These are phyloP conservation scores for Acrossocheilus wenchowensis DNA, from an alignment of 2,797 vertebrate species.

Conservation along the genomic window DNA sequence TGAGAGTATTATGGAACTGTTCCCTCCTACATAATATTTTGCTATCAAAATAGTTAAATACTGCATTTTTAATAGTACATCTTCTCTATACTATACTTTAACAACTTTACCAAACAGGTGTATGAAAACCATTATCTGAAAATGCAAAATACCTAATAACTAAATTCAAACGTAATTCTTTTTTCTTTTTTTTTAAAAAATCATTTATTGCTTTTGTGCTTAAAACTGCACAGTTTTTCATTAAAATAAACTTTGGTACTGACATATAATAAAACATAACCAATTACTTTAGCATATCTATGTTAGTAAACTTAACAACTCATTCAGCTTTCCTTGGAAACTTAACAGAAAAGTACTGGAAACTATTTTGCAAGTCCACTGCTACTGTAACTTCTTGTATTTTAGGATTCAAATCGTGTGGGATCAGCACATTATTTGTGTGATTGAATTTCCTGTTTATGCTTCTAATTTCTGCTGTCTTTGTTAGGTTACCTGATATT, in stretches of 20 bases:
- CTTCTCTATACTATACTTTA: not conserved
- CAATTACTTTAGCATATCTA: not conserved
- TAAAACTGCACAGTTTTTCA: not conserved
- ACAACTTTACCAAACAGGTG: not conserved
- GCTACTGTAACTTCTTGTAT: not conserved
- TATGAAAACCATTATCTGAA: not conserved
- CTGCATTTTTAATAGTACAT: not conserved
- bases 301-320: no score
- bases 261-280: not conserved
- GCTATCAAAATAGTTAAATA: not conserved
- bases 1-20: not conserved
- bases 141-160: not conserved
- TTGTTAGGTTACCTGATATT: conserved; percentile 82
- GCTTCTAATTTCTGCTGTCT: not conserved
- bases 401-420: not conserved
- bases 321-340: not conserved
- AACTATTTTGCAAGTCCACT: not conserved
- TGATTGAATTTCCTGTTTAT: not conserved
- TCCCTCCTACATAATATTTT: not conserved
- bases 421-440: not conserved
- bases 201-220: not conserved
- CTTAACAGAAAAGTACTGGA: not conserved
- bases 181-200: no score
- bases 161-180: no score
- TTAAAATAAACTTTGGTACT: not conserved